Percentiles rank a stretch among this genome's conserved stretches.
Evolutionary conservation across 2,888 invertebrate genomes (phyloP).

Genomic region (Gymnocheta viridis): DNA sequence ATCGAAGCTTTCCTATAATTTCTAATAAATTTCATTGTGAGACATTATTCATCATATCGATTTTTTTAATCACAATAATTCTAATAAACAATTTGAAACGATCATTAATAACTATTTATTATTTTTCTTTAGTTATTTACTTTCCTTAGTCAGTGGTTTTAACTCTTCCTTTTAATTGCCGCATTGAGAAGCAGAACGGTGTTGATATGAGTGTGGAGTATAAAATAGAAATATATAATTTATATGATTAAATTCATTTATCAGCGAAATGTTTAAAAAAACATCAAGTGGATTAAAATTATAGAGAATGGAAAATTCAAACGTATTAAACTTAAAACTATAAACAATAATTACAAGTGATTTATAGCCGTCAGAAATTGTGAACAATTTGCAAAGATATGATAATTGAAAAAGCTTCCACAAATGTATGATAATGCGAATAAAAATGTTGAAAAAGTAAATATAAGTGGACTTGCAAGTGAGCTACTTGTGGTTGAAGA

Average conservation of each 20-base stretch:
- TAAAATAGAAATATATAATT: constrained; percentile 33
- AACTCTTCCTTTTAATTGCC: constrained; percentile 54
- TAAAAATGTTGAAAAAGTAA: background rate
- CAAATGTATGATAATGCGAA: background rate
- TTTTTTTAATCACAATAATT: background rate
- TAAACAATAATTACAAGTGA: constrained; percentile 75
- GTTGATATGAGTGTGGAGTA: constrained; percentile 50
- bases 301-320: constrained; percentile 13
- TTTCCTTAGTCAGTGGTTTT: constrained; percentile 38
- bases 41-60: background rate
- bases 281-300: constrained; percentile 6
- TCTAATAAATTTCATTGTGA: constrained; percentile 13
- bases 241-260: constrained; percentile 59
- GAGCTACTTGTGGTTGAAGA: background rate
- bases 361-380: constrained; percentile 79
- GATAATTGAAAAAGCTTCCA: constrained; percentile 48
- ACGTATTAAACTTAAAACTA: background rate
- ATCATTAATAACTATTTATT: constrained; percentile 17
- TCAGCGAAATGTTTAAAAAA: constrained; percentile 7
- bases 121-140: background rate
- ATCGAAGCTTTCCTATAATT: background rate
- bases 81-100: constrained; percentile 25
- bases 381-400: constrained; percentile 79
- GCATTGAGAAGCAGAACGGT: constrained; percentile 47
- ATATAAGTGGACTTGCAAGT: background rate